Percentiles rank a stretch among this genome's conserved stretches.
phyloP scores from a whole-genome alignment of 2,797 vertebrate species.

The Synaphobranchus kaupii region DNA sequence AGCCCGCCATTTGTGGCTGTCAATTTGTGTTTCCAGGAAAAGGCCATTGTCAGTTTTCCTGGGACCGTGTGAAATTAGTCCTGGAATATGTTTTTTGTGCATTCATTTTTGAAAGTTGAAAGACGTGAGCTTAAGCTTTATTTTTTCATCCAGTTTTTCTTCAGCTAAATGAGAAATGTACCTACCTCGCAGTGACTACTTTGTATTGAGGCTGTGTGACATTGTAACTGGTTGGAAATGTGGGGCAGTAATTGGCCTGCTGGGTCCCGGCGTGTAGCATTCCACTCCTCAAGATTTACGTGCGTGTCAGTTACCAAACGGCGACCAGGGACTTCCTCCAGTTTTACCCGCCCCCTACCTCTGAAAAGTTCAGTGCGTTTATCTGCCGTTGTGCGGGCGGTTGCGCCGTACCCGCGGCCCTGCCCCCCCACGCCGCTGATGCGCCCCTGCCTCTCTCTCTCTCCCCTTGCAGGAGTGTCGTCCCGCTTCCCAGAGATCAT shows the following conservation, averaged over 20 bases:
- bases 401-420: not conserved
- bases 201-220: not conserved
- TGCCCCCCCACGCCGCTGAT: constrained; percentile 17
- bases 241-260: not conserved
- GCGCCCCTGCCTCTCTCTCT: not conserved
- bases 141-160: not conserved
- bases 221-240: not conserved
- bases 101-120: not conserved
- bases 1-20: not conserved
- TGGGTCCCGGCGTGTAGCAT: not conserved
- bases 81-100: not conserved
- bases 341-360: not conserved
- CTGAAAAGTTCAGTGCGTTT: not conserved
- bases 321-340: not conserved
- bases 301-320: not conserved
- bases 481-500: constrained; percentile 90
- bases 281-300: not conserved
- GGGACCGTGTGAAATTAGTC: not conserved
- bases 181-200: not conserved
- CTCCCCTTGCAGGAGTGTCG: constrained; percentile 80
- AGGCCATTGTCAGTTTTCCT: not conserved
- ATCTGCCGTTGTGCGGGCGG: not conserved
- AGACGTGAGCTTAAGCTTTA: not conserved
- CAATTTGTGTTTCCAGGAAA: not conserved
- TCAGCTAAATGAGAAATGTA: not conserved